Percentiles rank a stretch among this genome's conserved stretches.
phyloP scores from a whole-genome alignment of 2,113 vertebrate genomes.

The Laticauda laticaudata region DNA sequence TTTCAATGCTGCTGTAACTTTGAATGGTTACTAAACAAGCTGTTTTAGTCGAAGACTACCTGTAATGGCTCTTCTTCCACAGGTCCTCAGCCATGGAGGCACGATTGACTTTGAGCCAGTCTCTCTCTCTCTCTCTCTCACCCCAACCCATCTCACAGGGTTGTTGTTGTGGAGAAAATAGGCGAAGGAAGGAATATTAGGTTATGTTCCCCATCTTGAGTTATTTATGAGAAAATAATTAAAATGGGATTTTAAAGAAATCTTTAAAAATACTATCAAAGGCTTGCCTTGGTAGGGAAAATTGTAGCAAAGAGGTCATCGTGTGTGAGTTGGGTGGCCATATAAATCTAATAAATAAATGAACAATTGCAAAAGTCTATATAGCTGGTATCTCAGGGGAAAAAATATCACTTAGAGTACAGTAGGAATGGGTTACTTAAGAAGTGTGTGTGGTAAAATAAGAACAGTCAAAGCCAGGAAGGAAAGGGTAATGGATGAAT shows the following conservation, averaged over 20 bases:
- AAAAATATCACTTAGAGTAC: background rate
- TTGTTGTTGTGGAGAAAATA: background rate
- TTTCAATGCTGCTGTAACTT: too few species aligned
- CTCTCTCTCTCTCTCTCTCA: background rate
- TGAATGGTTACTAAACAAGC: too few species aligned
- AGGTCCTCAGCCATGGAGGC: background rate
- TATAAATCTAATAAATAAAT: too few species aligned
- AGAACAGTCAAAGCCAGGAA: background rate
- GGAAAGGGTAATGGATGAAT: background rate
- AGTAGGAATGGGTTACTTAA: background rate
- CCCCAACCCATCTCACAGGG: background rate
- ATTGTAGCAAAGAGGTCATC: too few species aligned
- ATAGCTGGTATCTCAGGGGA: background rate
- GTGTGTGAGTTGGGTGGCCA: too few species aligned
- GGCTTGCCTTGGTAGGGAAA: too few species aligned
- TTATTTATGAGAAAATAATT: too few species aligned
- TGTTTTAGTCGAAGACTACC: too few species aligned
- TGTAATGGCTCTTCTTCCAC: background rate
- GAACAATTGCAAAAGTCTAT: too few species aligned
- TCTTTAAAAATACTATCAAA: too few species aligned
- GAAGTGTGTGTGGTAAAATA: background rate
- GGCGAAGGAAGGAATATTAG: background rate
- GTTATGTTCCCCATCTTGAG: too few species aligned
- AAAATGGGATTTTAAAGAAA: too few species aligned
- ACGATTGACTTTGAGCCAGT: background rate